Conservation (phyloP, 2,888 invertebrate genomes). For the Nezara viridula region DNA sequence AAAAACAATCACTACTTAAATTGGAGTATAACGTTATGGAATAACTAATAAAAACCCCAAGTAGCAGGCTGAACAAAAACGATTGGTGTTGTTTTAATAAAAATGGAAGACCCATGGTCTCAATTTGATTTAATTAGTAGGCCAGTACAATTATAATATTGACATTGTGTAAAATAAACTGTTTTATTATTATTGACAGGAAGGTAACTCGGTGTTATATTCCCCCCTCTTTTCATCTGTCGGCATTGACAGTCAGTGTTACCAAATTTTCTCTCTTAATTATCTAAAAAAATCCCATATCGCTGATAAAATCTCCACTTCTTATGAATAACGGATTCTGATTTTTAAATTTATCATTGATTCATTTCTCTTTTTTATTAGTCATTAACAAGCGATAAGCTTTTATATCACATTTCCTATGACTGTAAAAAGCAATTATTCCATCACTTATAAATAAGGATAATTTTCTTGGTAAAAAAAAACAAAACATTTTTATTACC, state of each 20-base stretch:
- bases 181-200: not conserved
- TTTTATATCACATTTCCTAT: too few species aligned
- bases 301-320: too few species aligned
- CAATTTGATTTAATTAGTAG: not conserved
- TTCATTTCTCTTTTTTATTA: too few species aligned
- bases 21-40: constrained; percentile 65
- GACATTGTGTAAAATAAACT: not conserved
- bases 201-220: not conserved
- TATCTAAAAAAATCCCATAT: too few species aligned
- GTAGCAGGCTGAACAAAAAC: constrained; percentile 65
- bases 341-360: too few species aligned
- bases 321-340: too few species aligned
- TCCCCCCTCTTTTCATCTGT: not conserved
- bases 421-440: too few species aligned
- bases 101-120: constrained; percentile 14
- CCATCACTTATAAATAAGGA: too few species aligned
- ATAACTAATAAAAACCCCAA: constrained; percentile 66
- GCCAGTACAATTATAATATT: not conserved
- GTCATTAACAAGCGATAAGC: too few species aligned
- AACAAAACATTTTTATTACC: too few species aligned
- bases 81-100: constrained; percentile 65
- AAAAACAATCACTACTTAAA: constrained; percentile 63
- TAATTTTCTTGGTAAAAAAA: too few species aligned
- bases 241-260: not conserved
- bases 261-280: not conserved